Conservation (phyloP, 2,113 vertebrate species). For the Chaenogobius annularis region DNA sequence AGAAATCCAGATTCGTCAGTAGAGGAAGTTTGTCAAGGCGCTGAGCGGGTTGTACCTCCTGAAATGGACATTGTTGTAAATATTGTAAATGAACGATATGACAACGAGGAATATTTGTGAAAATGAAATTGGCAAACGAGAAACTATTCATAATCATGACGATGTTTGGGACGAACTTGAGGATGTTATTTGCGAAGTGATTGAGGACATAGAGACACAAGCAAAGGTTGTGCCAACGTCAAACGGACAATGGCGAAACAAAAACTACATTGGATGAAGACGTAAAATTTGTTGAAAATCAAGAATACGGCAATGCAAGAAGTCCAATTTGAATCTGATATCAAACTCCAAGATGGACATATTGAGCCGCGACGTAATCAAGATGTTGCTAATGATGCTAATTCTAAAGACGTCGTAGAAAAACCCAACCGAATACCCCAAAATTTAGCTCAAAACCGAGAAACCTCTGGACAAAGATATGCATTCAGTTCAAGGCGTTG, state of each 20-base stretch:
- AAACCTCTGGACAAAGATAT: neutral
- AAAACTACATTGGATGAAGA: neutral
- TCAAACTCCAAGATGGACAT: neutral
- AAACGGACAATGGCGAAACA: neutral
- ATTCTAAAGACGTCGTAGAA: neutral
- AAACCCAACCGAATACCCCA: neutral
- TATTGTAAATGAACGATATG: neutral
- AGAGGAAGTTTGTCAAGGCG: conserved; percentile 13
- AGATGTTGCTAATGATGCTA: conserved; percentile 15
- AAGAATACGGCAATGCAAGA: neutral
- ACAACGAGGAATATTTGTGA: neutral
- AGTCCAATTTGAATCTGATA: neutral
- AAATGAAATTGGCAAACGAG: neutral
- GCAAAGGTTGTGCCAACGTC: conserved; percentile 1
- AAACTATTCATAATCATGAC: neutral
- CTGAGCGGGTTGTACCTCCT: conserved; percentile 1
- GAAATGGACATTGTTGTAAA: neutral
- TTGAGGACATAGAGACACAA: conserved; percentile 43
- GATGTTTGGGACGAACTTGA: conserved; percentile 41
- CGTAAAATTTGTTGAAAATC: conserved; percentile 12
- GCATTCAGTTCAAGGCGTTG: conserved; percentile 16
- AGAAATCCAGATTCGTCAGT: neutral
- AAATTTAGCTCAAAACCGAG: neutral
- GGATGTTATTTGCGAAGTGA: conserved; percentile 47
- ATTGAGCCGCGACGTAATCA: neutral